Evolutionary conservation across 2,888 invertebrate genomes (phyloP).

Genomic region (Ennomos fuscantarius): DNA sequence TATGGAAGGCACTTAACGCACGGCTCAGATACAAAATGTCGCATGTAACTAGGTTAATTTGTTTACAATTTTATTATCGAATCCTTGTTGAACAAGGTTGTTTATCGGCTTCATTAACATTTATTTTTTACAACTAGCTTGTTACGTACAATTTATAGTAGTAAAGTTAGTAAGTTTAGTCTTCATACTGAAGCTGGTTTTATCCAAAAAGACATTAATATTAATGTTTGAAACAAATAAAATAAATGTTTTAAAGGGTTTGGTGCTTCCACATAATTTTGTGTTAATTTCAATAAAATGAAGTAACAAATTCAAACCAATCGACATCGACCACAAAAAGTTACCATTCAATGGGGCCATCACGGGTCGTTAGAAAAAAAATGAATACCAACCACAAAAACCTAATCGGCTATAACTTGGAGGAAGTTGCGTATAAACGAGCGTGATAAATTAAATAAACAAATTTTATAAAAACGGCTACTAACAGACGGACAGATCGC

Average conservation of each 20-base stretch:
- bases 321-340: slow-evolving; percentile 61
- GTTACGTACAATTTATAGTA: no score
- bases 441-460: slow-evolving; percentile 84
- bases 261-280: slow-evolving; percentile 2
- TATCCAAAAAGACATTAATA: no score
- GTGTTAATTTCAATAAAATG: slow-evolving; percentile 25
- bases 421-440: slow-evolving; percentile 82
- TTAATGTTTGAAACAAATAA: no score
- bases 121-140: not conserved
- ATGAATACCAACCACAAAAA: slow-evolving; percentile 74
- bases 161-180: no score
- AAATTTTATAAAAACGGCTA: slow-evolving; percentile 76
- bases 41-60: slow-evolving; percentile 64
- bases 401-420: slow-evolving; percentile 74
- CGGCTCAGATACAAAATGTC: slow-evolving; percentile 67
- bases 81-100: slow-evolving; percentile 40
- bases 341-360: slow-evolving; percentile 62
- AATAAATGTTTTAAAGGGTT: no score
- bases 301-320: slow-evolving; percentile 59
- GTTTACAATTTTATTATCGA: slow-evolving; percentile 60
- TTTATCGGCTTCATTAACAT: slow-evolving; percentile 16
- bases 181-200: no score
- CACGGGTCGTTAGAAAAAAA: slow-evolving; percentile 56
- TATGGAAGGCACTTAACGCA: slow-evolving; percentile 82
- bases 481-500: slow-evolving; percentile 62